Percentiles rank a stretch among this genome's conserved stretches.
Evolutionary conservation across 2,888 invertebrate genomes (phyloP).

Genomic region (Dromius quadrimaculatus): DNA sequence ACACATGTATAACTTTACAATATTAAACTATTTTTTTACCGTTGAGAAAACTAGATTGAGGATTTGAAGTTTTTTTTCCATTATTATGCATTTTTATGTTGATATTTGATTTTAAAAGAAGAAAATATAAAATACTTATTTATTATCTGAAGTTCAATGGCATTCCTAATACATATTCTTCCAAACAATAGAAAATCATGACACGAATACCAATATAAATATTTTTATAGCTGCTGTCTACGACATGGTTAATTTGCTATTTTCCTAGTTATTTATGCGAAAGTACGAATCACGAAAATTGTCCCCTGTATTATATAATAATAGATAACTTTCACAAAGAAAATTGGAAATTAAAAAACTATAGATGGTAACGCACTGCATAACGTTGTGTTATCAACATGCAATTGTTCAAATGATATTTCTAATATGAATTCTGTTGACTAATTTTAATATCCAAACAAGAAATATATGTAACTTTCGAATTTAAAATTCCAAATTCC

Average conservation of each 20-base stretch:
- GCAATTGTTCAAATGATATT: too few species aligned
- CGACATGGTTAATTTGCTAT: conserved; percentile 20
- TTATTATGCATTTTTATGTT: too few species aligned
- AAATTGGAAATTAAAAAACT: conserved; percentile 1
- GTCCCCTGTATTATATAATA: conserved; percentile 28
- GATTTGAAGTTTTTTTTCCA: too few species aligned
- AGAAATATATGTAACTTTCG: too few species aligned
- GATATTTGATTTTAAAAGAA: too few species aligned
- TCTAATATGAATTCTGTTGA: too few species aligned
- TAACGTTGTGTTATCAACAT: too few species aligned
- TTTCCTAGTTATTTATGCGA: conserved; percentile 13
- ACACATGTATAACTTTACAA: neutral
- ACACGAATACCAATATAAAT: conserved; percentile 18
- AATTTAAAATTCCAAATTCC: too few species aligned
- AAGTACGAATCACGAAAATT: neutral
- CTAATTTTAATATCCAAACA: too few species aligned
- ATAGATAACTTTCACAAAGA: conserved; percentile 13
- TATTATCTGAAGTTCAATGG: conserved; percentile 19
- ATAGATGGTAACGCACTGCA: neutral
- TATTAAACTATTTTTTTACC: too few species aligned
- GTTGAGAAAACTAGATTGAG: too few species aligned
- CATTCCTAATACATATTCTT: conserved; percentile 8
- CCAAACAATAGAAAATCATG: conserved; percentile 2
- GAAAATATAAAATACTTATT: too few species aligned
- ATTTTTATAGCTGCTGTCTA: conserved; percentile 12